phyloP scores from a whole-genome alignment of 2,113 vertebrate species.

The Scytalopus superciliaris region DNA sequence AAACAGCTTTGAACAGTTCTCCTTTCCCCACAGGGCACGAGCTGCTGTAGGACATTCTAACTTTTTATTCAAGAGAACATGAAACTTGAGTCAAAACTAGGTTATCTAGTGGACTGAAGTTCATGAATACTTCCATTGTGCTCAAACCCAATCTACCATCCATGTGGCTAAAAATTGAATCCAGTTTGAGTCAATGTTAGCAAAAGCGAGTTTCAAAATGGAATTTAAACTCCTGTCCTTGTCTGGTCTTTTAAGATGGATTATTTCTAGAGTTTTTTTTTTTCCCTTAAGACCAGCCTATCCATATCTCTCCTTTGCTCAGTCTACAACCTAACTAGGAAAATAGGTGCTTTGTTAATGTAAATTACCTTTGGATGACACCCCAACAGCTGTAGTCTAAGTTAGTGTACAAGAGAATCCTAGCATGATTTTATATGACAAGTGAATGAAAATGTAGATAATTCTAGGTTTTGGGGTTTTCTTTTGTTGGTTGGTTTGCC shows the following conservation, averaged over 20 bases:
- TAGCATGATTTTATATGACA: background rate
- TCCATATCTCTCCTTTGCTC: background rate
- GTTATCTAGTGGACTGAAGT: background rate
- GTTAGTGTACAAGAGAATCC: background rate
- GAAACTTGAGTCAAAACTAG: background rate
- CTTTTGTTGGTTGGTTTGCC: background rate
- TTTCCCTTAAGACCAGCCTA: background rate
- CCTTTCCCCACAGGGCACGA: background rate
- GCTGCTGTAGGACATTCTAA: background rate
- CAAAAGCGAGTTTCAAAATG: background rate
- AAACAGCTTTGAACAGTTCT: background rate
- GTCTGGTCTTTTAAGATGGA: background rate
- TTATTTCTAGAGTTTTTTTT: background rate
- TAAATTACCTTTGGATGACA: background rate
- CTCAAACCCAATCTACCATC: background rate
- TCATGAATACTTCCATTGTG: background rate
- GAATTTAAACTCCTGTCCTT: background rate
- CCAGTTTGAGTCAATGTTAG: background rate
- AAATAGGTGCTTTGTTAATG: background rate
- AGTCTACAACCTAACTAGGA: background rate
- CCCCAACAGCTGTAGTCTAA: background rate
- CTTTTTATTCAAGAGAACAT: background rate
- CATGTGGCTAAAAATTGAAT: background rate
- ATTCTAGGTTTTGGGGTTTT: background rate
- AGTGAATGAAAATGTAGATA: background rate